These are phyloP conservation scores for Diploscapter pachys DNA, from an alignment of 1,140 invertebrate species.

Conservation along the genomic window DNA sequence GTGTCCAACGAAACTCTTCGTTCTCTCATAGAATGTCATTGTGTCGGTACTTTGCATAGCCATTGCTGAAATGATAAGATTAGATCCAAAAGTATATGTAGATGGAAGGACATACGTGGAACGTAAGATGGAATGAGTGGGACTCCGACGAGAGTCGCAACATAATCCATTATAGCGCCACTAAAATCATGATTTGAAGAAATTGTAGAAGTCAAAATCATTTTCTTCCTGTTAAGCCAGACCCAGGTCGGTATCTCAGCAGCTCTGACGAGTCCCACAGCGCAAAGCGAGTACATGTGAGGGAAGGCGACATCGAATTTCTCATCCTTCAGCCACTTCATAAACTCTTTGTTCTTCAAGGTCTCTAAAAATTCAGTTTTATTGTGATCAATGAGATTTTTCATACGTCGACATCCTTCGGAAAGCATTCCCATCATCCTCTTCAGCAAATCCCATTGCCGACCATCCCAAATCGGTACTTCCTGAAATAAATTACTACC, in stretches of 20 bases:
- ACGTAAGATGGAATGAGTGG: slow-evolving; percentile 32
- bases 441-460: slow-evolving; percentile 3
- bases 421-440: slow-evolving; percentile 17
- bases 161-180: slow-evolving; percentile 32
- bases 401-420: neutral
- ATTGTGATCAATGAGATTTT: slow-evolving; percentile 2
- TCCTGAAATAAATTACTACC: neutral
- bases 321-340: slow-evolving; percentile 30
- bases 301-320: slow-evolving; percentile 38
- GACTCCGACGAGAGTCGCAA: slow-evolving; percentile 27
- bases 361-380: neutral
- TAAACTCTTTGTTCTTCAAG: slow-evolving; percentile 32
- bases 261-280: slow-evolving; percentile 29
- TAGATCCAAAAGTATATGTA: neutral
- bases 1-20: slow-evolving; percentile 26
- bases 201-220: neutral
- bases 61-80: neutral
- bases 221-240: slow-evolving; percentile 29
- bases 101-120: neutral
- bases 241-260: slow-evolving; percentile 36
- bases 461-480: slow-evolving; percentile 8
- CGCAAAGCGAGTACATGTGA: slow-evolving; percentile 34
- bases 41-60: slow-evolving; percentile 16
- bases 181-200: too few species aligned
- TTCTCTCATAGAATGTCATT: slow-evolving; percentile 22